Percentiles rank a stretch among this genome's conserved stretches.
phyloP scores from a whole-genome alignment of 2,888 invertebrate species.

The Callosobruchus maculatus region DNA sequence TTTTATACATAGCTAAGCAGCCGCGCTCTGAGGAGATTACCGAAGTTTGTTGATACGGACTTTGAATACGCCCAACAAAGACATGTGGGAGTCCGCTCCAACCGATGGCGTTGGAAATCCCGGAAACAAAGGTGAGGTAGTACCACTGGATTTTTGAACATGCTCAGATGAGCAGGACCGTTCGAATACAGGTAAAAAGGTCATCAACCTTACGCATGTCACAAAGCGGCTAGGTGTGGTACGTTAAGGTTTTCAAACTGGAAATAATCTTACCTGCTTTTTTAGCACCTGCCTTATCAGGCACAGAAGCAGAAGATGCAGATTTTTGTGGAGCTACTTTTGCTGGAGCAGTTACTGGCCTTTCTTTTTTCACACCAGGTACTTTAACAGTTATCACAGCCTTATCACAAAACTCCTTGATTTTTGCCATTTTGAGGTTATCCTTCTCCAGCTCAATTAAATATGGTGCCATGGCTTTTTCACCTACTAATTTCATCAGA shows the following conservation, averaged over 20 bases:
- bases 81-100: too few species aligned
- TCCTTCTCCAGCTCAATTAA: slow-evolving; percentile 89
- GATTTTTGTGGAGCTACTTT: slow-evolving; percentile 36
- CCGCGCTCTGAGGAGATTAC: too few species aligned
- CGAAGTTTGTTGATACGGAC: too few species aligned
- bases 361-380: slow-evolving; percentile 60
- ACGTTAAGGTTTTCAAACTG: slow-evolving; percentile 9
- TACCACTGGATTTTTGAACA: too few species aligned
- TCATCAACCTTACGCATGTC: too few species aligned
- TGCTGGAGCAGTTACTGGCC: slow-evolving; percentile 54
- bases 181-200: too few species aligned
- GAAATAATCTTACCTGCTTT: slow-evolving; percentile 1
- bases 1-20: too few species aligned
- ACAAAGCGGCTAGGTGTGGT: too few species aligned
- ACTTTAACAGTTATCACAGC: slow-evolving; percentile 80
- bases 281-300: slow-evolving; percentile 42
- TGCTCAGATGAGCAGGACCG: too few species aligned
- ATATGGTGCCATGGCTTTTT: slow-evolving; percentile 82
- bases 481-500: slow-evolving; percentile 88
- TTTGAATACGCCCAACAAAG: too few species aligned
- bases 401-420: slow-evolving; percentile 91
- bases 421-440: slow-evolving; percentile 85
- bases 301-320: background rate
- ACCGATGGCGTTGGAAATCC: too few species aligned
- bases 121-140: too few species aligned